Percentiles rank a stretch among this genome's conserved stretches.
Evolutionary conservation across 1,140 invertebrate species (phyloP).

Genomic region (Drepana arcuata): DNA sequence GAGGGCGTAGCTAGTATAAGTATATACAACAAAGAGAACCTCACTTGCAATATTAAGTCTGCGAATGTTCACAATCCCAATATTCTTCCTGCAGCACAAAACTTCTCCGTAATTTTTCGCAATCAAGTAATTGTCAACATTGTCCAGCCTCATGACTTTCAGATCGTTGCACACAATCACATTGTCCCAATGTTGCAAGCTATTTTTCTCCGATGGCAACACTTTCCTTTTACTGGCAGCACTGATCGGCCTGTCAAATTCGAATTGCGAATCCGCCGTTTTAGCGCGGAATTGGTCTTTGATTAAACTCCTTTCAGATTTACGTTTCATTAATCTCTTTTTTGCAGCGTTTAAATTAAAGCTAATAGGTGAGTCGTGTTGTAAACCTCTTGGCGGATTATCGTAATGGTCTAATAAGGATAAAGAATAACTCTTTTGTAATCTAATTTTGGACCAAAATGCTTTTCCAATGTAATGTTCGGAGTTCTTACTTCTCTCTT

Average conservation of each 20-base stretch:
- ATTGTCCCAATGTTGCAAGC: slow-evolving; percentile 25
- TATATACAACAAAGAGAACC: too few relatives aligned
- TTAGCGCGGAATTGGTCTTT: slow-evolving; percentile 26
- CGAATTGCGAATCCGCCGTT: slow-evolving; percentile 17
- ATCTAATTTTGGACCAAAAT: slow-evolving; percentile 50
- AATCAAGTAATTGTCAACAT: slow-evolving; percentile 36
- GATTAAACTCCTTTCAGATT: slow-evolving; percentile 22
- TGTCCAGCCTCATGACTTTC: slow-evolving; percentile 35
- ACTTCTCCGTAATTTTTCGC: slow-evolving; percentile 47
- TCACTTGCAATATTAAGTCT: slow-evolving; percentile 37
- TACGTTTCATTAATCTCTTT: slow-evolving; percentile 31
- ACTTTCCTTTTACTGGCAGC: slow-evolving; percentile 28
- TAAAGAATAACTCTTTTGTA: slow-evolving; percentile 46
- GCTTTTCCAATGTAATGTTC: slow-evolving; percentile 48
- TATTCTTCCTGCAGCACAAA: slow-evolving; percentile 28
- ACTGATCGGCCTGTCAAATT: slow-evolving; percentile 37
- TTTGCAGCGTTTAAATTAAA: slow-evolving; percentile 51
- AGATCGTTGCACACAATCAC: slow-evolving; percentile 35
- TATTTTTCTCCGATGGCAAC: slow-evolving; percentile 19
- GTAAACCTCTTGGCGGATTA: slow-evolving; percentile 7
- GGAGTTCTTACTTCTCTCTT: slow-evolving; percentile 30
- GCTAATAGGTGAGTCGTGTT: slow-evolving; percentile 2
- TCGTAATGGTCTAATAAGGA: slow-evolving; percentile 29
- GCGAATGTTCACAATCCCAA: slow-evolving; percentile 30
- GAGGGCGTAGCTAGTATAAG: too few relatives aligned